These are phyloP conservation scores for Lasioglossum albipes DNA, from an alignment of 1,140 invertebrate genomes.

Conservation along the genomic window DNA sequence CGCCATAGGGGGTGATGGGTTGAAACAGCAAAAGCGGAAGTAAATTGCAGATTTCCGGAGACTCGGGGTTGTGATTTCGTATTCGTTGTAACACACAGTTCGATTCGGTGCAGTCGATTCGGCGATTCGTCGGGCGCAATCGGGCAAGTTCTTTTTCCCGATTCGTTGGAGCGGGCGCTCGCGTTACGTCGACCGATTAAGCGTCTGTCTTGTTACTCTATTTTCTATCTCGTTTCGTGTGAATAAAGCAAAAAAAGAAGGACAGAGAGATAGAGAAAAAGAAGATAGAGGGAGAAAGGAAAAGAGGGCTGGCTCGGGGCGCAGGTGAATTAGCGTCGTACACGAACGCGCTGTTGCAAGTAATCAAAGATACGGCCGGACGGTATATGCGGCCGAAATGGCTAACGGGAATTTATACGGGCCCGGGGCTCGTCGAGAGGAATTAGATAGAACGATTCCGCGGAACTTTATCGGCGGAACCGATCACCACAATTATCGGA, in stretches of 20 bases:
- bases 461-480: slow-evolving; percentile 56
- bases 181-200: slow-evolving; percentile 55
- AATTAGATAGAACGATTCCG: slow-evolving; percentile 61
- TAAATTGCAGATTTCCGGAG: too few relatives aligned
- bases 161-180: neutral
- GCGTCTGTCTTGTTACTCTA: slow-evolving; percentile 47
- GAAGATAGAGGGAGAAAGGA: too few relatives aligned
- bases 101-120: neutral
- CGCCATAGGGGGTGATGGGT: too few relatives aligned
- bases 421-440: slow-evolving; percentile 49
- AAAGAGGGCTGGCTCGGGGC: neutral
- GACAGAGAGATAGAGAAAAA: too few relatives aligned
- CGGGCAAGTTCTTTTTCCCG: neutral
- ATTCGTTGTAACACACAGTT: neutral
- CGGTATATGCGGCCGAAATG: slow-evolving; percentile 41
- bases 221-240: slow-evolving; percentile 32
- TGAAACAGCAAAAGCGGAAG: too few relatives aligned
- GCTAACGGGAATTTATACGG: slow-evolving; percentile 59
- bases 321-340: slow-evolving; percentile 33
- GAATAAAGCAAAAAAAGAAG: too few relatives aligned
- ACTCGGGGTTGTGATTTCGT: neutral
- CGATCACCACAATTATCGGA: slow-evolving; percentile 58
- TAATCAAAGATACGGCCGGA: slow-evolving; percentile 34
- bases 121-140: neutral
- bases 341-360: slow-evolving; percentile 16